Evolutionary conservation across 1,140 invertebrate genomes (phyloP), one percentile per base, ranked within the genome.

Genomic region (Colletes gigas): DNA sequence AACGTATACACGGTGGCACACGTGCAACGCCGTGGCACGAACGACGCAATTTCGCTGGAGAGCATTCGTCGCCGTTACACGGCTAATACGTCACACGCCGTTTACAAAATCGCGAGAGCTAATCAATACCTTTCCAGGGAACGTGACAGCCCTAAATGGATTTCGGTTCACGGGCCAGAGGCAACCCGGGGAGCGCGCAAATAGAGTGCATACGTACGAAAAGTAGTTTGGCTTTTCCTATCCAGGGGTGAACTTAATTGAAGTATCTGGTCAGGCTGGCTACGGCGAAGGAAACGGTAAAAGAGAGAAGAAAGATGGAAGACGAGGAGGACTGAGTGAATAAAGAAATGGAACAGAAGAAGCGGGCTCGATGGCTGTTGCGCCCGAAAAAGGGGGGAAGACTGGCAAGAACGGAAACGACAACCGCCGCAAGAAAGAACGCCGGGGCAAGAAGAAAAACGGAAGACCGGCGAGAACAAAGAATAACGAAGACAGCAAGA

Each of bases 261-360:
- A 77, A 75, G 63, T 57, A 76, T 76, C 73, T 76, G 39, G 62
- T 67, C 63, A 57, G 19, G 44, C 4, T 41, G 41, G n/a, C 30
- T 39, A 39, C 10, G 30, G 54, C 7, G 14, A 8, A 62, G 44
- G 50, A 63, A 47, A 47, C 44, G 3, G 44, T 47, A 0, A 9
- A 9, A 44, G 4, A 73, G 67, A 71, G 19, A 2, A 30, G 44
- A 71, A 21, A 63, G 19, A 39, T n/a, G 55, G 8, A 15, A 19
- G 50, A 30, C 7, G 44, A 14, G 12, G 17, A 78, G n/a, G 14
- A 15, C 21, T n/a, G 9, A 41, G 67, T 17, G 17, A 15, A 66
- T 39, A 66, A 41, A 39, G 15, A 19, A 47, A 47, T 30, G 19
- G 19, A 30, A 68, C 15, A 47, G 39, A 47, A 50, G 63, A 57